Conservation (phyloP, 2,113 vertebrate species). For the Tympanuchus pallidicinctus region DNA sequence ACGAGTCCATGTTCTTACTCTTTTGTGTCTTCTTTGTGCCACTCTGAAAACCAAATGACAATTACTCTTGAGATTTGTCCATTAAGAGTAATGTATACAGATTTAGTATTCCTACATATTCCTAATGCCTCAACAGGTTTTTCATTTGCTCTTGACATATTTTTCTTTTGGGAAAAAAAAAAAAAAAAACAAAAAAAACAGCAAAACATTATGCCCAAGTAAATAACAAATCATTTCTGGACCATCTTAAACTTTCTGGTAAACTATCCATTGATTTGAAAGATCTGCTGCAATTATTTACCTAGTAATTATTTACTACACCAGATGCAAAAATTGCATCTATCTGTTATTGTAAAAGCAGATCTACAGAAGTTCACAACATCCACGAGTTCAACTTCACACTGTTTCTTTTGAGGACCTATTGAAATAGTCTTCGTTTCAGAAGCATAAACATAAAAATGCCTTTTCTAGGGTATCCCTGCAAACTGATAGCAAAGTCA, state of each 20-base stretch:
- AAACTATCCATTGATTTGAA: background rate
- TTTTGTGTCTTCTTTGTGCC: slow-evolving; percentile 89
- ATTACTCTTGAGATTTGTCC: background rate
- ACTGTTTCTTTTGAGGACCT: background rate
- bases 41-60: slow-evolving; percentile 71
- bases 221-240: background rate
- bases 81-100: background rate
- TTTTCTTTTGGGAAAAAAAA: background rate
- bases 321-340: background rate
- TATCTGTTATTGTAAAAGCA: background rate
- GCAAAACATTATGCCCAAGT: background rate
- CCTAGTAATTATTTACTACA: background rate
- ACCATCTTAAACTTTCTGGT: background rate
- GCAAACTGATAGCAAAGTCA: background rate
- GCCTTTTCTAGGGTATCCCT: background rate
- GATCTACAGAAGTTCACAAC: background rate
- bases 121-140: background rate
- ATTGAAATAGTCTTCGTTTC: background rate
- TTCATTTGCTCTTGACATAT: background rate
- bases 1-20: slow-evolving; percentile 96
- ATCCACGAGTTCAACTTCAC: background rate
- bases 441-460: background rate
- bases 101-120: background rate
- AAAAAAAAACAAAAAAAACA: background rate
- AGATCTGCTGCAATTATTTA: background rate